Evolutionary conservation across 1,140 invertebrate species (phyloP), one percentile per base, ranked within the genome.

Genomic region (Panulirus ornatus): DNA sequence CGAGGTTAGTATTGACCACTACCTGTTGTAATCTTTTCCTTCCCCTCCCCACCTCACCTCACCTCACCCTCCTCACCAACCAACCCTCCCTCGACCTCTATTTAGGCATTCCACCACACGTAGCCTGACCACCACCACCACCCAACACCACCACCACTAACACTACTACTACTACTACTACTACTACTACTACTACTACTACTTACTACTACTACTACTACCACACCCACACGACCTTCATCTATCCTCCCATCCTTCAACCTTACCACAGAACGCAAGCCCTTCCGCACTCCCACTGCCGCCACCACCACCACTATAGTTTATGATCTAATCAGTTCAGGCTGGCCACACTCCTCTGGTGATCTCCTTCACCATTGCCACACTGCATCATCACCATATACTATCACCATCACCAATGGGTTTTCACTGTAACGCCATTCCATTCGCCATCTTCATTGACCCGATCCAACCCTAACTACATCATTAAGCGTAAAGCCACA

Each of bases 81-180:
- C 76, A 40, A 27, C 44, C 76, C 22, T 22, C n/a, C 44, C 38
- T 19, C 22, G 73, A n/a, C 73, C 73, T 76, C 42, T 76, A 42
- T 76, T n/a, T 76, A 42, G 73, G 38, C 40, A 76, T 40, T 76
- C 73, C 22, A 11, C 44, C 44, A n/a, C n/a, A n/a, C n/a, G 44
- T 47, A 5, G 44, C 34, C 73, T 42, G 34, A 42, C 38, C 40
- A 42, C 73, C 73, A 40, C 8, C 73, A 44, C 38, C 73, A 42
- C 34, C 73, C 73, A n/a, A 8, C 73, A 75, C 40, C n/a, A 30
- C 44, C 34, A 51, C 27, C 78, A 36, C 78, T 11, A 36, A 16
- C 44, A 58, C 78, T 44, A 81, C n/a, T 36, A 22, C 27, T 44
- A 30, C 51, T 42, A 81, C 78, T 19, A 54, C 22, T 27, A 36